Conservation (phyloP, 2,797 vertebrate genomes). For the Gymnothorax javanicus region DNA sequence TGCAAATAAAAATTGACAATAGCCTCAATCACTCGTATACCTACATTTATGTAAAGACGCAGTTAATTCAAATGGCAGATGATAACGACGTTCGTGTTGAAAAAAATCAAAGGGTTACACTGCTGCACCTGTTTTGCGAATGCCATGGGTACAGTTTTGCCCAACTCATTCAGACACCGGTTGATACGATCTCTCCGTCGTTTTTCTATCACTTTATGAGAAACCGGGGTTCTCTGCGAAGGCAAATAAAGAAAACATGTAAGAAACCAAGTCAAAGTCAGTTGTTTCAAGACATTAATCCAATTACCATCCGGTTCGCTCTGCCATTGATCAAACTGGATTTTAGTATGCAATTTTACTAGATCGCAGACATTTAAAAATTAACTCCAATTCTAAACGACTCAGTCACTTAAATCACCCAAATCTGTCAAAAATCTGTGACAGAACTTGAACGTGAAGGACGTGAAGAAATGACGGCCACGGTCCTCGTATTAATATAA, state of each 20-base stretch:
- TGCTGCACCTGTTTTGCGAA: conserved; percentile 88
- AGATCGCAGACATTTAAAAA: not conserved
- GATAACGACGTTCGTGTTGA: not conserved
- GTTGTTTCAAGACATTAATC: not conserved
- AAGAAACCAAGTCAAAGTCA: not conserved
- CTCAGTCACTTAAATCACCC: not conserved
- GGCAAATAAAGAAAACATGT: conserved; percentile 24
- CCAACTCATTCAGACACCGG: conserved; percentile 88
- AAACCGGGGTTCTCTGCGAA: conserved; percentile 87
- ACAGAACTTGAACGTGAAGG: not conserved
- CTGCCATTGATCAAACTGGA: not conserved
- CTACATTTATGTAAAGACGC: not conserved
- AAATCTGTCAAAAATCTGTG: not conserved
- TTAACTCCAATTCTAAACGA: not conserved
- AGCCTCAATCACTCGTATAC: not conserved
- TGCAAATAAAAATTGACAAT: not conserved
- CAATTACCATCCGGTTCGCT: not conserved
- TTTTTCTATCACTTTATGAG: conserved; percentile 97
- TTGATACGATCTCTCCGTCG: conserved; percentile 91
- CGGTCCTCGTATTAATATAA: not conserved
- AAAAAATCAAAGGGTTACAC: not conserved
- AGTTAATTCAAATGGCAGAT: not conserved
- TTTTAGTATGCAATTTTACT: not conserved
- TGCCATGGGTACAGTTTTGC: conserved; percentile 93
- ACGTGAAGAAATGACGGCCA: not conserved